Base-by-base conservation (phyloP, 2,797 vertebrate species). In the Sebastes taczanowskii region DNA sequence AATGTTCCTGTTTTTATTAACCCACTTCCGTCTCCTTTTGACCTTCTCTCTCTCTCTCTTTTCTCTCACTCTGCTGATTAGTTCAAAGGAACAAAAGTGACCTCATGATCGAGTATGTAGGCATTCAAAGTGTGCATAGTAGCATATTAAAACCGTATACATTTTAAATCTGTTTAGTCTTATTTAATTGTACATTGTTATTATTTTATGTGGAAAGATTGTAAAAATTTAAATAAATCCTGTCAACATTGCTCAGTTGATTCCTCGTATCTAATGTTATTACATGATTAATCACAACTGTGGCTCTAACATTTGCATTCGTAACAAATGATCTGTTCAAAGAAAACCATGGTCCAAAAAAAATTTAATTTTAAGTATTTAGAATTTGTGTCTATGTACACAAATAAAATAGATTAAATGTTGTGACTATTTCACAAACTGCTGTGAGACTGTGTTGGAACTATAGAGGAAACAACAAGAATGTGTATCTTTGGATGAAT, bases 191-290 rank as follows among this genome's bases (percentile, higher is more conserved):
- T 78, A 72, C 8, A 80, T 66, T 71, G 4, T 59, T 62, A 22
- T 72, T 23, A 66, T 2, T 61, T 23, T 23, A 61, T 61, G 62
- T 59, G 32, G 14, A 29, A 32, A 38, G 60, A 56, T 2, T 72
- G 35, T 59, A 56, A 83, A 23, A 70, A 52, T 35, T 77, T 10
- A 29, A 87, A 86, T 90, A 86, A 88, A 78, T 53, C 14, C 25
- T 63, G 2, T 35, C 49, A 38, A 71, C 23, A 35, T 14, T 32
- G 18, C 23, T 67, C 34, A 4, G 3, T 6, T 34, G 11, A 30
- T 53, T 59, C 4, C 14, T 4, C 16, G 2, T 22, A n/a, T 59
- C 38, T 60, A 0, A 49, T 1, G 2, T 20, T 27, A 25, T 14
- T 20, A 52, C 25, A 30, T n/a, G 4, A 60, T 69, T 23, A 4